A percentile compares a stretch with the other conserved stretches of the same genome.
phyloP scores from a whole-genome alignment of 2,797 vertebrate genomes.

The Bothrops alternatus region DNA sequence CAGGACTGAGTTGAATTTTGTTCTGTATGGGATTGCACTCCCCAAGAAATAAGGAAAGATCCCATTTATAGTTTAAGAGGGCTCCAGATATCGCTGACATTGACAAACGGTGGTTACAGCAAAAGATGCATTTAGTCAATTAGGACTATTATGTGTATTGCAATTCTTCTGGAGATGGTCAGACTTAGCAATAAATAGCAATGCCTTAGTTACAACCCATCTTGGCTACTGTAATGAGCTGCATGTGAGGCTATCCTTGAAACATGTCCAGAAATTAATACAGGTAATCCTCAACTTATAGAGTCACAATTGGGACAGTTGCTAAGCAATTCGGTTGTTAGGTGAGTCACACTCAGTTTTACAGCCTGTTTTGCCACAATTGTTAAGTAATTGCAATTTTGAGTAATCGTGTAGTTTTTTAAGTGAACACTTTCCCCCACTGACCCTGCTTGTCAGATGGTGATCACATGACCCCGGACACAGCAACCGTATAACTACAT shows the following conservation, averaged over 20 bases:
- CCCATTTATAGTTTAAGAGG: not conserved
- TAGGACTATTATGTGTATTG: not conserved
- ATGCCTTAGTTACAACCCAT: not conserved
- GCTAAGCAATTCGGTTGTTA: no score
- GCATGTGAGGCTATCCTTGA: not conserved
- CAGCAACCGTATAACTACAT: no score
- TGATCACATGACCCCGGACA: no score
- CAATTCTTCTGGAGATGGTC: not conserved
- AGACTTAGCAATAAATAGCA: not conserved
- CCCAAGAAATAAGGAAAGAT: not conserved
- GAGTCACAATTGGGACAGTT: no score
- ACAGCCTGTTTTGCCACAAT: no score
- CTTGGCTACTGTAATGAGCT: not conserved
- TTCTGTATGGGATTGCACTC: not conserved
- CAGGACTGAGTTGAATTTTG: not conserved
- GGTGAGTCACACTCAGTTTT: no score
- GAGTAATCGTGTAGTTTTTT: no score
- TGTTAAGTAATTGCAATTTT: no score
- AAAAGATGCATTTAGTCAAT: not conserved
- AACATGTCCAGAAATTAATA: not conserved
- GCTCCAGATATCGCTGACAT: not conserved
- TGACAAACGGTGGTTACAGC: not conserved
- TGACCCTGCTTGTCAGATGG: no score
- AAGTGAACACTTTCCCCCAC: no score
- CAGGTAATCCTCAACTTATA: no score